These are phyloP conservation scores for Lycia hirtaria DNA, from an alignment of 2,888 invertebrate genomes.

Conservation along the genomic window DNA sequence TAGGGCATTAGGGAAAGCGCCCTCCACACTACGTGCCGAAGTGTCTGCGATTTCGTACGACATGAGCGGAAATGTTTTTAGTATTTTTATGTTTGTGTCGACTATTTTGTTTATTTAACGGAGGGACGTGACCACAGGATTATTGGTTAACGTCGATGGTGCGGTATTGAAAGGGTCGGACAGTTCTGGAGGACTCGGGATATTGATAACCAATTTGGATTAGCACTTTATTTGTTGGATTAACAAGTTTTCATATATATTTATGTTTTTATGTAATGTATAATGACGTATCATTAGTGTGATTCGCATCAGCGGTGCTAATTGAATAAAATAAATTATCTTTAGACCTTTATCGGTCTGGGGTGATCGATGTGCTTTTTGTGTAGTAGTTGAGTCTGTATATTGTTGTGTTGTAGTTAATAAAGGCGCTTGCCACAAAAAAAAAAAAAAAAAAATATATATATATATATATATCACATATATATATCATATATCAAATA, in stretches of 20 bases:
- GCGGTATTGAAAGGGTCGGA: conserved; percentile 18
- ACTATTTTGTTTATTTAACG: conserved; percentile 39
- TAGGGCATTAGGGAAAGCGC: conserved; percentile 38
- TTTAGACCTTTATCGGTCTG: too few species aligned
- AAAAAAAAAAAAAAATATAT: too few species aligned
- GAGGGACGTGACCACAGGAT: conserved; percentile 33
- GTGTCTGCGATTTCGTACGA: conserved; percentile 39
- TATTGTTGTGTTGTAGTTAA: too few species aligned
- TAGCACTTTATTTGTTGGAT: background rate
- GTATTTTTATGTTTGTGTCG: conserved; percentile 36
- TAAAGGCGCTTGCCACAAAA: too few species aligned
- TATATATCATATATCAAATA: too few species aligned
- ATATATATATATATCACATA: too few species aligned
- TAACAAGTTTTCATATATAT: background rate
- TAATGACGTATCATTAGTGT: too few species aligned
- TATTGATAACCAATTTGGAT: conserved; percentile 3
- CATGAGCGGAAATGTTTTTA: conserved; percentile 35
- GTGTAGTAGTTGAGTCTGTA: too few species aligned
- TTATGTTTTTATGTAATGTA: background rate
- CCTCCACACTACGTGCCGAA: conserved; percentile 39
- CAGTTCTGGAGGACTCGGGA: conserved; percentile 8
- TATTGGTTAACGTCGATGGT: conserved; percentile 23
- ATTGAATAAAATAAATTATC: too few species aligned
- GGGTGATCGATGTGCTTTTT: too few species aligned
- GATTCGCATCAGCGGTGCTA: too few species aligned